Conservation (phyloP, 30 jellyfish, hydroid and myxozoan genomes). For the Cassiopea andromeda region DNA sequence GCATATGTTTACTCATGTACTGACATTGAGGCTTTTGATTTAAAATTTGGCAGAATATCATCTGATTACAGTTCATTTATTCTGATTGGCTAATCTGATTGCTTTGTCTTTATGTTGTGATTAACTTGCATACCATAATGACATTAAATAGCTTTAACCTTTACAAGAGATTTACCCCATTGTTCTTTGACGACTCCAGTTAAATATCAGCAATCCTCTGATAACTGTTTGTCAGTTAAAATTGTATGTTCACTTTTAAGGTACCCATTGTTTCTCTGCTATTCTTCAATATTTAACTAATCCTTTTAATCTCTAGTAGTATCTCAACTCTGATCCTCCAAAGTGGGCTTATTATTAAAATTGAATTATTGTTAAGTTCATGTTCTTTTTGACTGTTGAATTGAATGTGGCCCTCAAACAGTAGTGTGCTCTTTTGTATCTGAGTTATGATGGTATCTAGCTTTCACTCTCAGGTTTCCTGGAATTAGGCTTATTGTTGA, state of each 20-base stretch:
- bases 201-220: neutral
- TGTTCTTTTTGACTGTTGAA: neutral
- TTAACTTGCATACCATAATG: conserved; percentile 17
- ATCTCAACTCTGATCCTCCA: neutral
- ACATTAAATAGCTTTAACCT: conserved; percentile 20
- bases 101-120: conserved; percentile 14
- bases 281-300: neutral
- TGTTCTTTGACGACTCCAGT: conserved; percentile 2
- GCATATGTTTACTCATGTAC: too few species aligned
- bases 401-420: neutral
- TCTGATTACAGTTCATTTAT: conserved; percentile 4
- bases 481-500: conserved; percentile 43
- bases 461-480: conserved; percentile 38
- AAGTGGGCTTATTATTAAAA: neutral
- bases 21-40: neutral
- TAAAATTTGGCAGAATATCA: conserved; percentile 37
- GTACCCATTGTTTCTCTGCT: neutral
- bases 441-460: neutral
- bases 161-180: neutral
- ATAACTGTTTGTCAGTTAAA: neutral
- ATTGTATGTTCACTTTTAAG: neutral
- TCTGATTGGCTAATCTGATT: conserved; percentile 21
- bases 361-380: neutral
- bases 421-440: neutral
- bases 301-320: neutral